Base-by-base conservation (phyloP, 2,797 vertebrate species). In the Sebastes itinus region DNA sequence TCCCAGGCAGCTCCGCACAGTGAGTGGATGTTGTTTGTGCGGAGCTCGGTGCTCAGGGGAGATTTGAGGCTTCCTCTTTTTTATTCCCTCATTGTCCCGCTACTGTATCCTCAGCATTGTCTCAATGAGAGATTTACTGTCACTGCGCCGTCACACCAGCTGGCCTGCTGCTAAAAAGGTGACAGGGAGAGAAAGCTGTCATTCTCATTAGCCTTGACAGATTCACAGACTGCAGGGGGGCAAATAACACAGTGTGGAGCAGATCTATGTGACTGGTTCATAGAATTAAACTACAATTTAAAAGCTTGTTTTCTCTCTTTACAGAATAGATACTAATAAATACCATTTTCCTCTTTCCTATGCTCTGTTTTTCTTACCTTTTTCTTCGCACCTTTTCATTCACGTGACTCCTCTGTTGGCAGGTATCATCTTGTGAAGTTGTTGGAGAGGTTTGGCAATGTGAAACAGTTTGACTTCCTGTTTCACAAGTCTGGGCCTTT, bases 391-490 rank as follows among this genome's bases (percentile, higher is more conserved):
- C 22, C 69, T 67, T 12, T 9, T 79, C 23, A 22, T 42, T 42
- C 6, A 25, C 49, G 1, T 58, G 6, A 32, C 23, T 64, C 20
- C 18, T 92, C 78, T 90, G 64, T 78, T 0, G 75, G 55, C 94
- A 99, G 98, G 80, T 99, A 97, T 84, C 97, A 99, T 83, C 96
- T 99, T 67, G 97, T 99, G 92, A 99, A 99, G 87, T 95, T 99
- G 32, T 94, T 99, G 77, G 98, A 99, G 95, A 99, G 96, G 92
- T 99, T 99, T 91, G 99, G 99, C 85, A 96, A 97, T 59, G 98
- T 99, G 33, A 98, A 99, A 92, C 98, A 99, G 77, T 99, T 99
- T 89, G 98, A 99, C 94, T 99, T 99, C 90, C 96, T 99, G 72
- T 99, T 99, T 90, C 99, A 99, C 86, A 99, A 99, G 88, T 99